Evolutionary conservation across 2,113 vertebrate species (phyloP).

Genomic region (Silurus meridionalis): DNA sequence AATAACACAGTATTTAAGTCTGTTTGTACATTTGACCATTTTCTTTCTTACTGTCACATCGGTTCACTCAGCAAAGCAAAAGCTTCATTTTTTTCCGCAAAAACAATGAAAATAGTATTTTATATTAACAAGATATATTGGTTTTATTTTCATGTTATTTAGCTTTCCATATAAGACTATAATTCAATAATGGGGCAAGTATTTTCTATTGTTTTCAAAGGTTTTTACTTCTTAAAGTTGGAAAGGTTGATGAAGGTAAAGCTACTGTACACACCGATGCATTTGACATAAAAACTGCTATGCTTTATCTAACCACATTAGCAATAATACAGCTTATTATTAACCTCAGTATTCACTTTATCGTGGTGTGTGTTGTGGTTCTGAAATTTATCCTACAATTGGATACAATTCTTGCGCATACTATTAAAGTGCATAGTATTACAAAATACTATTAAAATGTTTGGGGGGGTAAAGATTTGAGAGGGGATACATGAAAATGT

Average conservation of each 20-base stretch:
- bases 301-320: background rate
- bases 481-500: background rate
- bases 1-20: conserved; percentile 42
- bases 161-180: background rate
- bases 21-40: conserved; percentile 37
- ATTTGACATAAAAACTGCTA: background rate
- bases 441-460: background rate
- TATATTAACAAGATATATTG: background rate
- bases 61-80: background rate
- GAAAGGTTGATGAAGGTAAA: background rate
- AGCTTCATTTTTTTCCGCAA: background rate
- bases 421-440: background rate
- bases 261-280: background rate
- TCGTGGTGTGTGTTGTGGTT: background rate
- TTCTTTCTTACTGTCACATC: conserved; percentile 26
- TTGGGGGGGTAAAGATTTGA: background rate
- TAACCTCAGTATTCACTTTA: background rate
- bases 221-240: background rate
- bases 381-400: background rate
- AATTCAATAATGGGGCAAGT: background rate
- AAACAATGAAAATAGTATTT: background rate
- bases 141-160: background rate
- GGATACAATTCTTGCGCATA: background rate
- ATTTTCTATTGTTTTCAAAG: no score
- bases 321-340: background rate